Evolutionary conservation across 2,888 invertebrate species (phyloP), one percentile per base, ranked within the genome.

Genomic region (Erannis defoliaria): DNA sequence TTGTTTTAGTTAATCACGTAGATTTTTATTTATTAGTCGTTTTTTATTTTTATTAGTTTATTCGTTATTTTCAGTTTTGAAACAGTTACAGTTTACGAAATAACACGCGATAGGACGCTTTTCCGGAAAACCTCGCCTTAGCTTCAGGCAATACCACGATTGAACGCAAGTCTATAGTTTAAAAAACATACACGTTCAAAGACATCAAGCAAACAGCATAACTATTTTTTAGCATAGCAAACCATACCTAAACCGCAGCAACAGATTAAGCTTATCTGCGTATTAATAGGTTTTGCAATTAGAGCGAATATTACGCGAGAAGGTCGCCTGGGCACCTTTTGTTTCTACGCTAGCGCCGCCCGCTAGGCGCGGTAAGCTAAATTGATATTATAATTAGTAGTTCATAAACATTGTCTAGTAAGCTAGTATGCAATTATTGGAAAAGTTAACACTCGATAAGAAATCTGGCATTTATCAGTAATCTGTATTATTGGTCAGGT

Each of bases 241-340:
- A 40, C 38, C 33, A 14, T 19, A 40, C 31, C 33, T 49, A 35
- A 8, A 21, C 56, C 23, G 10, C 26, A 42, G 8, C 5, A 31
- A 29, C 21, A 56, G 42, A 56, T 50, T 43, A 57, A 33, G 53
- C 31, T 53, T 23, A 43, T 55, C 40, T 42, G 21, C 23, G 21
- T 49, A 57, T 58, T 57, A 53, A 57, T 62, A 48, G 45, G 14
- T 50, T 43, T 51, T 18, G 50, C 49, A 56, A 60, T 64, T 55
- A 59, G 54, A 64, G 43, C 53, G 54, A 51, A 35, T 42, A 40
- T 51, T 45, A 53, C 18, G 37, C 16, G 40, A 33, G 45, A 58
- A 62, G 62, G 62, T 29, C 55, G 48, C 53, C 29, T 29, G 45
- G 38, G 29, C 45, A 55, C 38, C 54, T 48, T 55, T 62, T 59